Conservation (phyloP, 1,140 invertebrate species). For the Drosophila seguyi region DNA sequence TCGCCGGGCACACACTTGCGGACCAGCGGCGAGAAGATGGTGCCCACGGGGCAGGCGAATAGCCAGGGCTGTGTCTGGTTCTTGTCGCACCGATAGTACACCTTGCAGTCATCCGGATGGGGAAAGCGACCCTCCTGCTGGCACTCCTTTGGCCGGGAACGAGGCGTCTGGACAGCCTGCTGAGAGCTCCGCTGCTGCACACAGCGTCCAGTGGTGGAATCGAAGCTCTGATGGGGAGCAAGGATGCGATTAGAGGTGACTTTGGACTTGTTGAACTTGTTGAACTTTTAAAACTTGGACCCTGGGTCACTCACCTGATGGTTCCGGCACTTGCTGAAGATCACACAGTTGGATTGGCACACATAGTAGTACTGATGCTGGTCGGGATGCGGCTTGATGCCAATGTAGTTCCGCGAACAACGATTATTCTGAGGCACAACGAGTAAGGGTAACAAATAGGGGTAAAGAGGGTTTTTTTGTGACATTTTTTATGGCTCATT, state of each 20-base stretch:
- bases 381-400: conserved; percentile 82
- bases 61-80: conserved; percentile 57
- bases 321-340: conserved; percentile 82
- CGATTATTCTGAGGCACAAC: conserved; percentile 64
- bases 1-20: conserved; percentile 70
- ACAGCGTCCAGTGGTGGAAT: conserved; percentile 63
- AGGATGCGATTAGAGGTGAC: not conserved
- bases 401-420: conserved; percentile 78
- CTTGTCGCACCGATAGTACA: conserved; percentile 81
- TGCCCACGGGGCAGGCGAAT: conserved; percentile 72
- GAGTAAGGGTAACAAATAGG: not conserved
- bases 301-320: conserved; percentile 52
- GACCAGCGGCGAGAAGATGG: conserved; percentile 66
- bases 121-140: conserved; percentile 72
- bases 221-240: conserved; percentile 52
- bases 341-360: conserved; percentile 76
- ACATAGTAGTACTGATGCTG: conserved; percentile 84
- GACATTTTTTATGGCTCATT: not conserved
- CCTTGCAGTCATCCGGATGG: conserved; percentile 64
- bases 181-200: conserved; percentile 3
- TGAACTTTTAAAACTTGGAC: no score
- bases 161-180: conserved; percentile 7
- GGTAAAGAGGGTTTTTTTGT: not conserved
- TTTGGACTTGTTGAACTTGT: not conserved
- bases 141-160: conserved; percentile 37